These are phyloP conservation scores for Ascidia mentula DNA, from an alignment of 23 tunicate genomes.

Conservation along the genomic window DNA sequence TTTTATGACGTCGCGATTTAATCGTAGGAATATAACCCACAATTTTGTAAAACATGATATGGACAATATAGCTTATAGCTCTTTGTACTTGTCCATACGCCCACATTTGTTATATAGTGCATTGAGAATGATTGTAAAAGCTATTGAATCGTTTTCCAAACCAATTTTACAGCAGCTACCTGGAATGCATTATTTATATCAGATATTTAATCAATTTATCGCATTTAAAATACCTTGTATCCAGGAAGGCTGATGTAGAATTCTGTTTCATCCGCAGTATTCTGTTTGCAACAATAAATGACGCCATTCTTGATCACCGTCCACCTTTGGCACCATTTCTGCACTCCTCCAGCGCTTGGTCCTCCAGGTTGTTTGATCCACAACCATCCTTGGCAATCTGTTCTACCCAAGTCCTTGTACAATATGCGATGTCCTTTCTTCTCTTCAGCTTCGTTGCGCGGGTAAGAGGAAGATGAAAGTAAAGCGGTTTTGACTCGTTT, in stretches of 20 bases:
- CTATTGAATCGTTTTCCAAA: no score
- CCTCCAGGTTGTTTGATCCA: slow-evolving; percentile 80
- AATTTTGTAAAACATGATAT: no score
- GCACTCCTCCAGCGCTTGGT: slow-evolving; percentile 11
- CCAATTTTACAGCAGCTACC: no score
- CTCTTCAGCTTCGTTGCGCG: slow-evolving; percentile 79
- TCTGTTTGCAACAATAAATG: slow-evolving; percentile 62
- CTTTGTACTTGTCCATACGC: no score
- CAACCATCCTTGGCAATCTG: slow-evolving; percentile 95
- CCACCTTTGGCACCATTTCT: slow-evolving; percentile 90
- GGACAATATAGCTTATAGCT: no score
- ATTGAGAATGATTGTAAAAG: no score
- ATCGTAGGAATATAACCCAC: no score
- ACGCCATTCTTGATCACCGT: slow-evolving; percentile 76
- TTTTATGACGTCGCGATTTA: no score
- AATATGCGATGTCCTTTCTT: slow-evolving; percentile 67
- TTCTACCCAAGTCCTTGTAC: slow-evolving; percentile 77
- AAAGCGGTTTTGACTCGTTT: no score
- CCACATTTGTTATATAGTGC: no score
- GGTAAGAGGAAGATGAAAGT: no score
- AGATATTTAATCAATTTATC: not conserved
- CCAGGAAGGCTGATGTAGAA: slow-evolving; percentile 87
- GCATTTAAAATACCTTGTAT: slow-evolving; percentile 70
- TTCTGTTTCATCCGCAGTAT: slow-evolving; percentile 64
- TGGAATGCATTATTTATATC: no score